A percentile compares a stretch with the other conserved stretches of the same genome.
Evolutionary conservation across 2,113 vertebrate species (phyloP).

Genomic region (human (Homo sapiens)): GRCh38 chr7:78552501-78553000

Average conservation of each 20-base stretch:
- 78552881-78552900: background rate
- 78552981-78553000: background rate
- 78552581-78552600: background rate
- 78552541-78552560: background rate
- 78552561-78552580: background rate
- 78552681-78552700: background rate
- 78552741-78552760: background rate
- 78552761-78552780: background rate
- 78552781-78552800: background rate
- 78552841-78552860: background rate
- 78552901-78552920: background rate
- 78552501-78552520: constrained; percentile 35
- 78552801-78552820: background rate
- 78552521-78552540: background rate
- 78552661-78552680: background rate
- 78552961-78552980: background rate
- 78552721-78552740: background rate
- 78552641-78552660: constrained; percentile 24
- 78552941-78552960: background rate
- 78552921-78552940: background rate
- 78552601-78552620: background rate
- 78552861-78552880: background rate
- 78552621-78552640: background rate
- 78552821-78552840: background rate
- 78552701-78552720: background rate